Evolutionary conservation across 2,797 vertebrate genomes (phyloP).

Genomic region (Megaceryle alcyon): DNA sequence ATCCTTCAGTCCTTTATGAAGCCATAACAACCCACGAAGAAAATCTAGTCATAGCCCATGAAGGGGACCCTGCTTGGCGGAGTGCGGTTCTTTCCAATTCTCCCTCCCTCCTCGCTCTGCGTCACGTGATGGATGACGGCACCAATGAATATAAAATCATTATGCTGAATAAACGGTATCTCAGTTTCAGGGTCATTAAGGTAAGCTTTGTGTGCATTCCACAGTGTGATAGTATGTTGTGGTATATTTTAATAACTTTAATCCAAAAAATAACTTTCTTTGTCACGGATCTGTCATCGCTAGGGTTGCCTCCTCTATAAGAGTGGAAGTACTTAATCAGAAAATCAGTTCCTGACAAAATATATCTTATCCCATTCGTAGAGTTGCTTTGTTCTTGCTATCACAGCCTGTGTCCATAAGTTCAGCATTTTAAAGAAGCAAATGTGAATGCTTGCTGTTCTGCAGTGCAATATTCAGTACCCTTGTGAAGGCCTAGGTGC

Average conservation of each 20-base stretch:
- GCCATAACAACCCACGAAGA: conserved; percentile 94
- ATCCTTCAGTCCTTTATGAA: conserved; percentile 93
- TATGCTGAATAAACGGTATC: conserved; percentile 94
- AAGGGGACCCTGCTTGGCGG: conserved; percentile 97
- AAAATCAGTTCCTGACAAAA: neutral
- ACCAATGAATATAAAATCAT: conserved; percentile 99
- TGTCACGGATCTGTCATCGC: neutral
- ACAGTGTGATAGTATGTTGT: neutral
- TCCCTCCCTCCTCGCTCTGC: conserved; percentile 91
- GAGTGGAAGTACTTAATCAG: neutral
- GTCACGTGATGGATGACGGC: conserved; percentile 96
- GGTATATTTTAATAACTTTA: neutral
- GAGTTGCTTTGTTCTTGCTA: neutral
- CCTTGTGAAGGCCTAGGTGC: fast-evolving
- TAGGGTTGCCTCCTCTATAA: neutral
- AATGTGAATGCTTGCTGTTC: neutral
- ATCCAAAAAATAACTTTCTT: neutral
- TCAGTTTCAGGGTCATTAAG: conserved; percentile 98
- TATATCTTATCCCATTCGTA: neutral
- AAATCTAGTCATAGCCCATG: conserved; percentile 95
- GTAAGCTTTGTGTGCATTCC: conserved; percentile 60
- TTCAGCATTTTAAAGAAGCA: neutral
- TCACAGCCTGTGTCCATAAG: neutral
- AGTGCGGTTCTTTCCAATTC: conserved; percentile 96
- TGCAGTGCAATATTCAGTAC: fast-evolving